phyloP scores from a whole-genome alignment of 1,140 invertebrate genomes.

The Bombus impatiens region DNA sequence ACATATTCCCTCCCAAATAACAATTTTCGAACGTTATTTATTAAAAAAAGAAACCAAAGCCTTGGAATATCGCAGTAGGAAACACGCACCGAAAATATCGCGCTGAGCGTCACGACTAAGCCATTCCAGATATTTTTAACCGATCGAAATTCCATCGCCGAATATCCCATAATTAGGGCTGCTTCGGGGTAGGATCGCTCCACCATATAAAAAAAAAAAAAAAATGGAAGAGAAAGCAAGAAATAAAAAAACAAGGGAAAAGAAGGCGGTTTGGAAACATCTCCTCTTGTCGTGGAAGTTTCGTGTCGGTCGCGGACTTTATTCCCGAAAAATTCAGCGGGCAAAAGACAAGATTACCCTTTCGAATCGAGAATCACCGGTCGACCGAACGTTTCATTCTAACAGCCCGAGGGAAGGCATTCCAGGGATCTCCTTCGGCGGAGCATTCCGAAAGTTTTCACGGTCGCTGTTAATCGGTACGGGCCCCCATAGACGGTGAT shows the following conservation, averaged over 20 bases:
- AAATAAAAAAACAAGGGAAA: background rate
- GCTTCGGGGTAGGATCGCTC: background rate
- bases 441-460: conserved; percentile 43
- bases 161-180: conserved; percentile 19
- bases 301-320: conserved; percentile 32
- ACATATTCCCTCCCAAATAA: background rate
- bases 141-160: conserved; percentile 17
- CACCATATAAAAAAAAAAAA: too few species aligned
- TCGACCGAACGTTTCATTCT: conserved; percentile 31
- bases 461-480: conserved; percentile 50
- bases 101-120: background rate
- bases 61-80: too few species aligned
- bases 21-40: background rate
- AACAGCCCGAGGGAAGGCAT: conserved; percentile 38
- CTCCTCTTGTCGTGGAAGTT: background rate
- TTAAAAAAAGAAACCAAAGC: background rate
- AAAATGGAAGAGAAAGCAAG: background rate
- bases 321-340: conserved; percentile 33
- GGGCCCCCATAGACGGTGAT: conserved; percentile 42
- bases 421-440: conserved; percentile 16
- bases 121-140: conserved; percentile 11
- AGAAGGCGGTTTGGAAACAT: background rate
- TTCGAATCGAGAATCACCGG: conserved; percentile 32
- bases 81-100: too few species aligned
- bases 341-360: conserved; percentile 48